Base-by-base conservation (phyloP, 2,113 vertebrate species). In the Pseudopipra pipra region DNA sequence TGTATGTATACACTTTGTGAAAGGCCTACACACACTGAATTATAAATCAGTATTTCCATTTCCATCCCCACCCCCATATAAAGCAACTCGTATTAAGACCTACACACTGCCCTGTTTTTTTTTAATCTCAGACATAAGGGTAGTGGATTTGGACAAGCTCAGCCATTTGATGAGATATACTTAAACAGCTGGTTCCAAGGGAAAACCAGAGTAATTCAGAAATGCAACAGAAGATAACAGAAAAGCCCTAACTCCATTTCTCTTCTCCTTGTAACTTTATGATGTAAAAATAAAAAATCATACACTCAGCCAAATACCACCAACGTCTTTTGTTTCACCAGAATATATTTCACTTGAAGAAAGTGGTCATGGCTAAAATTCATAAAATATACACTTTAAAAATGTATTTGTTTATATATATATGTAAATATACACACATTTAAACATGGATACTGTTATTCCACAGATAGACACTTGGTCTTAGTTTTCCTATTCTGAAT, bases 141-240 rank as follows among this genome's bases (percentile, higher is more conserved):
- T 75, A 94, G 92, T 94, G 89, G 91, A 96, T 97, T 97, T 98
- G 95, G 91, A 95, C 93, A 87, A 77, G 90, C 96, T 93, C 94
- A 95, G 85, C 71, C 95, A 94, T 97, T 97, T 95, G 94, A 95
- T 94, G 93, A 97, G 91, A 98, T 95, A 85, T 82, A 96, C 92
- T 97, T 96, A 96, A 97, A 88, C 95, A 97, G 95, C 97, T 96
- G 95, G 92, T 95, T 95, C 87, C 23, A 51, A 96, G 70, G 74
- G 79, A 97, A 96, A 95, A 97, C 94, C 92, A 95, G 49, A 97
- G 76, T 88, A 95, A 96, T 97, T 95, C 68, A 88, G 88, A 97
- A 97, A 95, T 82, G 86, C 66, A 92, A 56, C 63, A 96, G 87
- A 87, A 96, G 77, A 93, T 56, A 97, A 95, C 22, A 77, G 47